Conservation (phyloP, 2,888 invertebrate genomes). For the Drosophila borealis region DNA sequence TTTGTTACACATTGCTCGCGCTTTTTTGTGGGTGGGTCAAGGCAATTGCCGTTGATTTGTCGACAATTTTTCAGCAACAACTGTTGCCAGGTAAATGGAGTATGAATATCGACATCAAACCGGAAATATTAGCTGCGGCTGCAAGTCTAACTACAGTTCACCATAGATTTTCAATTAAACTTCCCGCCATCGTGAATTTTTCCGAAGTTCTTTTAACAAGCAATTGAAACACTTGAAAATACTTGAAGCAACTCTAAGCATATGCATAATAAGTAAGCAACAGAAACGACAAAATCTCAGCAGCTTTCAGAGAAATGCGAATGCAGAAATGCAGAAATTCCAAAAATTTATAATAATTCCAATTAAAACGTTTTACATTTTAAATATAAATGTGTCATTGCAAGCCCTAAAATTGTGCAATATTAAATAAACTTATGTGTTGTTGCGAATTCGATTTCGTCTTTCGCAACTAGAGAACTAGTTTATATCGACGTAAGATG, state of each 20-base stretch:
- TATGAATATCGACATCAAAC: background rate
- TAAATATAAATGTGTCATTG: too few relatives aligned
- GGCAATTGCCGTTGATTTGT: constrained; percentile 16
- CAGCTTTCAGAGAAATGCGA: background rate
- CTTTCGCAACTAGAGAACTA: background rate
- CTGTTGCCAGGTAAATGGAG: background rate
- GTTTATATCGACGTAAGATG: too few relatives aligned
- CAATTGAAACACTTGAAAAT: too few relatives aligned
- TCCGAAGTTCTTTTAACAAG: too few relatives aligned
- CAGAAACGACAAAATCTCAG: background rate
- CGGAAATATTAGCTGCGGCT: constrained; percentile 9
- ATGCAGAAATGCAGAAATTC: background rate
- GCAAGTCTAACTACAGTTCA: background rate
- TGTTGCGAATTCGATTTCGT: too few relatives aligned
- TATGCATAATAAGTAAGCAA: background rate
- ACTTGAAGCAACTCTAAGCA: too few relatives aligned
- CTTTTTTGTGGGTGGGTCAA: constrained; percentile 36
- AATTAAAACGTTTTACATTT: too few relatives aligned
- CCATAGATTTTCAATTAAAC: background rate
- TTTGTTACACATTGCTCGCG: constrained; percentile 18
- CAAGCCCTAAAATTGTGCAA: too few relatives aligned
- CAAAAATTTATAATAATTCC: background rate
- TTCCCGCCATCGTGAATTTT: too few relatives aligned
- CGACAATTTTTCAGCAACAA: constrained; percentile 1
- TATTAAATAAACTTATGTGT: too few relatives aligned